Conservation (phyloP, 2,888 invertebrate genomes). For the Cepaea hortensis region DNA sequence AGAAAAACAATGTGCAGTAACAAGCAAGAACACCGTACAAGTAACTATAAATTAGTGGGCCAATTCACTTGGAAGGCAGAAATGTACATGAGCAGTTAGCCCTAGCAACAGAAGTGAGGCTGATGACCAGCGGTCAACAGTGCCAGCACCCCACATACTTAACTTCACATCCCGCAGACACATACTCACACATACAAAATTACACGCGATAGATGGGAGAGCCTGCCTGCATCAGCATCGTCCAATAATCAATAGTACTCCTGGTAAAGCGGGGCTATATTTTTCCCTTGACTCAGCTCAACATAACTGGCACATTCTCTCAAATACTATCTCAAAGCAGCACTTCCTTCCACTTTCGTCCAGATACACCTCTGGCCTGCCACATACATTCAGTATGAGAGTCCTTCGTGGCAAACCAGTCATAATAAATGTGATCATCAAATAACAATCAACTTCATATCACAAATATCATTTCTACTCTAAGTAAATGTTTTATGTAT, state of each 20-base stretch:
- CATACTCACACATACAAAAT: slow-evolving; percentile 2
- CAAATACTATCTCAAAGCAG: not conserved
- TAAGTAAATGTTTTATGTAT: no score
- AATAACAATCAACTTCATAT: no score
- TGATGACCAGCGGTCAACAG: slow-evolving; percentile 29
- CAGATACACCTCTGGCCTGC: no score
- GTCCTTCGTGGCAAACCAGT: no score
- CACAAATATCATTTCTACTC: no score
- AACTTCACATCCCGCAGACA: not conserved
- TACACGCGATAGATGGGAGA: slow-evolving; percentile 14
- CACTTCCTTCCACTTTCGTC: no score
- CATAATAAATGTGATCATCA: no score
- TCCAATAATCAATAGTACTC: slow-evolving; percentile 42
- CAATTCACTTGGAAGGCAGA: no score
- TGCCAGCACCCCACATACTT: not conserved
- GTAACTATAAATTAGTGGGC: no score
- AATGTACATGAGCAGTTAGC: not conserved
- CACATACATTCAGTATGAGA: no score
- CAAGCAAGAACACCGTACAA: no score
- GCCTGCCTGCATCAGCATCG: slow-evolving; percentile 31
- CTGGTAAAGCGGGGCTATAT: not conserved
- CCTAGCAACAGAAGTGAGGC: not conserved
- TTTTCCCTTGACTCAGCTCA: not conserved
- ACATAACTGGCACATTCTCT: not conserved
- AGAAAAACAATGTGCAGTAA: no score